A percentile compares a stretch with the other conserved stretches of the same genome.
Evolutionary conservation across 2,113 vertebrate species (phyloP).

Genomic region (Anser brachyrhynchus): DNA sequence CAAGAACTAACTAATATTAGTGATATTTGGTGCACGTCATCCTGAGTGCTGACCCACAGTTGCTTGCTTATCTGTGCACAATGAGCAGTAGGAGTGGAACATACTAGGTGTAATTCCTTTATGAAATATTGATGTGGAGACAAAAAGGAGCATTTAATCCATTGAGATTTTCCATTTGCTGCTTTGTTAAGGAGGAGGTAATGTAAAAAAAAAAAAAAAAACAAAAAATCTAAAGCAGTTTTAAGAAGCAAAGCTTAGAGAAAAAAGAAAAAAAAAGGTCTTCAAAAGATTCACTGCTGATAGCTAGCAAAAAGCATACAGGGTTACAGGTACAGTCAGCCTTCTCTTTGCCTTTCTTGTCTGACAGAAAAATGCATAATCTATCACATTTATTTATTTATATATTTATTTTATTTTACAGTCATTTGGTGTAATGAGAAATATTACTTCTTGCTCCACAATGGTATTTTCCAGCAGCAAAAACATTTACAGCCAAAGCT

Average conservation of each 20-base stretch:
- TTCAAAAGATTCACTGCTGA: not conserved
- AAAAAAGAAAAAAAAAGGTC: not conserved
- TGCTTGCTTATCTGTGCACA: not conserved
- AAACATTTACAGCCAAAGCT: not conserved
- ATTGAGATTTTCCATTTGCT: not conserved
- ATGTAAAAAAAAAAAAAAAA: not conserved
- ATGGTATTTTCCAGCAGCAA: not conserved
- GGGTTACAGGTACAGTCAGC: not conserved
- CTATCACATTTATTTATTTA: not conserved
- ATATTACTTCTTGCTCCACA: not conserved
- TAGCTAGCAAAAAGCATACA: not conserved
- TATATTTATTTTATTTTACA: not conserved
- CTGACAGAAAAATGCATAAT: not conserved
- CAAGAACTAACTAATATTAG: fast-evolving
- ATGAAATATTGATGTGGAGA: not conserved
- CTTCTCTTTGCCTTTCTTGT: not conserved
- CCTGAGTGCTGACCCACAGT: not conserved
- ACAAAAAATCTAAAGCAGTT: not conserved
- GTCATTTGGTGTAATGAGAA: not conserved
- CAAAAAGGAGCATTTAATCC: not conserved
- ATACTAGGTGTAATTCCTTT: not conserved
- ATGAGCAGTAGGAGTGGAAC: not conserved
- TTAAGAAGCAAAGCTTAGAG: not conserved
- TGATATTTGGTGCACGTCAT: not conserved
- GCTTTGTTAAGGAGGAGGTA: not conserved